These are phyloP conservation scores for Heliocidaris erythrogramma DNA, from an alignment of 35 echinoderm and acorn worm species.

Conservation along the genomic window DNA sequence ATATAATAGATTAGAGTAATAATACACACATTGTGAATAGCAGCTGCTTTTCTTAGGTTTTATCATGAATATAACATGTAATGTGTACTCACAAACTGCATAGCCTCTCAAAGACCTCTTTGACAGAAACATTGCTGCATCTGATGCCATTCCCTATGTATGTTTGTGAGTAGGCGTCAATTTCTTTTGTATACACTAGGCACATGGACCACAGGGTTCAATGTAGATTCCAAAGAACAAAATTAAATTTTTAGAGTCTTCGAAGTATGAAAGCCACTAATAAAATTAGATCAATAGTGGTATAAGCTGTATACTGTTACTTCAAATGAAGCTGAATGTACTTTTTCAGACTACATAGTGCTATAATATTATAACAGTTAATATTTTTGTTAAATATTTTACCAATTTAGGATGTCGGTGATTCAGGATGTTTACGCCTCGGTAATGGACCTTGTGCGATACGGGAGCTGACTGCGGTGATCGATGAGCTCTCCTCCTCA, in stretches of 20 bases:
- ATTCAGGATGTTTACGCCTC: not conserved
- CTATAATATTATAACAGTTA: no score
- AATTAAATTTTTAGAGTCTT: not conserved
- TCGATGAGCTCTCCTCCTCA: not conserved
- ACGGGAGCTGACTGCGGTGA: slow-evolving; percentile 28
- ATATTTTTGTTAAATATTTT: no score
- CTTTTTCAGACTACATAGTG: no score
- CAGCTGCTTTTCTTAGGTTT: not conserved
- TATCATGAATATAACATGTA: not conserved
- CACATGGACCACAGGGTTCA: not conserved
- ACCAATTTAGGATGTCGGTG: no score
- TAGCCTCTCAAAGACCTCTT: not conserved
- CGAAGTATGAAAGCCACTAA: not conserved
- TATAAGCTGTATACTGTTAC: not conserved
- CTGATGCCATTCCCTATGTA: not conserved
- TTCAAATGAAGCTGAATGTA: not conserved
- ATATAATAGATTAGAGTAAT: slow-evolving; percentile 6
- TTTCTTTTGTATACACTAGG: not conserved
- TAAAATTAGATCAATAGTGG: not conserved
- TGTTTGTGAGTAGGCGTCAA: not conserved
- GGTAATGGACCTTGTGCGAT: not conserved
- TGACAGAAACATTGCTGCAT: not conserved
- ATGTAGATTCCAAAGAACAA: not conserved
- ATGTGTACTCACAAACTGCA: not conserved
- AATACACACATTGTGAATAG: slow-evolving; percentile 1